Percentiles rank a stretch among this genome's conserved stretches.
Evolutionary conservation across 30 jellyfish, hydroid and myxozoan genomes (phyloP).

Genomic region (Cassiopea andromeda): DNA sequence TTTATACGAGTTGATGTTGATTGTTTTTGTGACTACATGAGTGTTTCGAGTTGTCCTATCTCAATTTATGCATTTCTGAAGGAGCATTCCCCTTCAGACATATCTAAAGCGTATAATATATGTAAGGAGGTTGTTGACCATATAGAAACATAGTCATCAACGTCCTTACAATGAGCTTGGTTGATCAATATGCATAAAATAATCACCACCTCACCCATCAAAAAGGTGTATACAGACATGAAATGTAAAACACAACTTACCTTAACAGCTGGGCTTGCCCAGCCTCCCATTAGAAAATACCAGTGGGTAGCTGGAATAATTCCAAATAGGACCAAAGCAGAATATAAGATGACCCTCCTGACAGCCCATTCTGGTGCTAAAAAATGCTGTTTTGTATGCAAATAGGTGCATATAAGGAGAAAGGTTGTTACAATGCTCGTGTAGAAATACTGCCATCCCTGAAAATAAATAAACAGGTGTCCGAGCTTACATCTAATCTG

Average conservation of each 20-base stretch:
- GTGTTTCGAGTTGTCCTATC: too few relatives aligned
- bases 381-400: constrained; percentile 63
- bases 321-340: constrained; percentile 84
- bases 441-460: constrained; percentile 76
- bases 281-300: constrained; percentile 69
- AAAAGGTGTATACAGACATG: neutral
- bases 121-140: too few relatives aligned
- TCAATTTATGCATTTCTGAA: too few relatives aligned
- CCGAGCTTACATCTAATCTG: neutral
- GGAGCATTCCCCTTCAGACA: too few relatives aligned
- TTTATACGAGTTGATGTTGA: too few relatives aligned
- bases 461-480: neutral
- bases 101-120: too few relatives aligned
- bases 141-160: too few relatives aligned
- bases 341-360: constrained; percentile 48
- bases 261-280: constrained; percentile 49
- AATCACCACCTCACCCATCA: too few relatives aligned
- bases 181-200: neutral
- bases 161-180: too few relatives aligned
- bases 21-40: too few relatives aligned
- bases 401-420: constrained; percentile 42
- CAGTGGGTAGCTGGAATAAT: constrained; percentile 94
- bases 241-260: neutral
- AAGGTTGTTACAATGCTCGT: constrained; percentile 59
- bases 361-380: constrained; percentile 58